A percentile compares a stretch with the other conserved stretches of the same genome.
phyloP scores from a whole-genome alignment of 2,888 invertebrate species.

The Nomada fucata region DNA sequence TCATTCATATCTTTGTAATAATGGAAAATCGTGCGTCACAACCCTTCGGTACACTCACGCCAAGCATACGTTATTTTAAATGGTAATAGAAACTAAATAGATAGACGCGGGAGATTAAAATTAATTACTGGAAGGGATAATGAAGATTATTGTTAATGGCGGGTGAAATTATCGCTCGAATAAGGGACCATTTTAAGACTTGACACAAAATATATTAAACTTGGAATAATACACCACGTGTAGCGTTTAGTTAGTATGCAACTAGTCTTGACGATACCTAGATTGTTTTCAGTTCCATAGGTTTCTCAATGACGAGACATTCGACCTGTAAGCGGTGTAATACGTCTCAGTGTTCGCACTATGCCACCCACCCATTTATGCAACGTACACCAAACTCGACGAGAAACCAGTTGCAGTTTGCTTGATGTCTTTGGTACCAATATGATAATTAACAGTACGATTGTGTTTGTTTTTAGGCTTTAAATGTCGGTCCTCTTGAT shows the following conservation, averaged over 20 bases:
- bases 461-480: constrained; percentile 46
- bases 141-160: neutral
- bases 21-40: constrained; percentile 62
- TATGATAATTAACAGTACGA: constrained; percentile 38
- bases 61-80: constrained; percentile 63
- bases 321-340: constrained; percentile 39
- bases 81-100: neutral
- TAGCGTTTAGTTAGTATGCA: constrained; percentile 75
- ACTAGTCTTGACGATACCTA: constrained; percentile 69
- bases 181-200: constrained; percentile 75
- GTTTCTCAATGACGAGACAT: constrained; percentile 37
- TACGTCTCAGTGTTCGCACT: constrained; percentile 31
- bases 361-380: constrained; percentile 9
- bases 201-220: constrained; percentile 83
- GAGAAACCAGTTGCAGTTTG: constrained; percentile 48
- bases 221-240: constrained; percentile 81
- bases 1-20: constrained; percentile 72
- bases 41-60: constrained; percentile 50
- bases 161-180: constrained; percentile 34
- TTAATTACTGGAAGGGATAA: neutral
- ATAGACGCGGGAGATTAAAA: neutral
- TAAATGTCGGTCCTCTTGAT: constrained; percentile 74
- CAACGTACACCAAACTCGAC: constrained; percentile 25
- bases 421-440: constrained; percentile 11
- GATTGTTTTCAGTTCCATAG: constrained; percentile 50